Evolutionary conservation across 2,888 invertebrate species (phyloP).

Genomic region (Hyppa rectilinea): DNA sequence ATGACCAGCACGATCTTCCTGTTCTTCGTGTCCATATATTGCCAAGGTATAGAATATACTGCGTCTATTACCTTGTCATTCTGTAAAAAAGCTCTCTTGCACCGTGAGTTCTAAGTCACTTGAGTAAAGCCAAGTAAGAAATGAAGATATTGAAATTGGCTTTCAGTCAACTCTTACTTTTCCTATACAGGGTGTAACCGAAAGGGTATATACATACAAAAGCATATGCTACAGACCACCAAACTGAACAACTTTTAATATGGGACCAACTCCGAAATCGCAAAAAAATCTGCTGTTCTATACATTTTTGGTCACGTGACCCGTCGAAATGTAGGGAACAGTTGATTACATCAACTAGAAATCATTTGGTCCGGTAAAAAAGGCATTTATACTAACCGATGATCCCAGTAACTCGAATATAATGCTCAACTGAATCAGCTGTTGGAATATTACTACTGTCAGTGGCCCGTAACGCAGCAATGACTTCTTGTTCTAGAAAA

Average conservation of each 20-base stretch:
- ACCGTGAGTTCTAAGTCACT: not conserved
- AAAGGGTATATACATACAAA: no score
- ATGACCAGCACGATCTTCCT: slow-evolving; percentile 63
- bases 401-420: slow-evolving; percentile 67
- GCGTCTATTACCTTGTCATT: slow-evolving; percentile 68
- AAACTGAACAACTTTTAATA: no score
- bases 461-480: slow-evolving; percentile 57
- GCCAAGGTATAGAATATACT: slow-evolving; percentile 74
- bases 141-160: not conserved
- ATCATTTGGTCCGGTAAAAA: not conserved
- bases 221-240: no score
- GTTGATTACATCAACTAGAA: no score
- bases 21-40: slow-evolving; percentile 68
- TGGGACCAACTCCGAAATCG: no score
- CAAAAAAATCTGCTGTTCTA: no score
- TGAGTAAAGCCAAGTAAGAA: not conserved
- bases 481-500: slow-evolving; percentile 42
- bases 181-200: no score
- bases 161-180: no score
- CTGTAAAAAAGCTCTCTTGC: slow-evolving; percentile 49
- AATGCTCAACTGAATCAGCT: slow-evolving; percentile 69
- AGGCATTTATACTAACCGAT: slow-evolving; percentile 56
- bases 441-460: slow-evolving; percentile 64
- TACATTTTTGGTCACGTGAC: no score
- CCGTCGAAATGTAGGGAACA: no score